Base-by-base conservation (phyloP, 2,888 invertebrate species). In the Hydriomena furcata region DNA sequence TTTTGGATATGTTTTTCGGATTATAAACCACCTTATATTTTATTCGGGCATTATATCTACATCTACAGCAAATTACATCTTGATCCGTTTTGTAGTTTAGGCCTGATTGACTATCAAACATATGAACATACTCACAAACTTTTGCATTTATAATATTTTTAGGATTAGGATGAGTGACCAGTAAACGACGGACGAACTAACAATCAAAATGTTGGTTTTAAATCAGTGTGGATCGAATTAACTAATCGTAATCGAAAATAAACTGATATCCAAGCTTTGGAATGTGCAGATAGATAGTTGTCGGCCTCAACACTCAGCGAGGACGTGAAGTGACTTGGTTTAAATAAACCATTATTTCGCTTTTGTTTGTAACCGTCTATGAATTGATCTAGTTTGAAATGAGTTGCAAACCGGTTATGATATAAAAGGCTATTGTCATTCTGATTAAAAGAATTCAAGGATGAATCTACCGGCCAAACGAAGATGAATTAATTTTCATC, bases 231-330 rank as follows among this genome's bases (percentile, higher is more conserved):
- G n/a, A 28, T 4, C 4, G 17, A 17, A 17, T 11, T 35, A 50
- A 48, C 43, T 37, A 40, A 45, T 51, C 21, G 28, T 32, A 40
- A 24, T 10, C 35, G 32, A 42, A 44, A 52, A 44, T 53, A 50
- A 56, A 49, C 41, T 57, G 52, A 53, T 53, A 58, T 52, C 47
- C 52, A 51, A 40, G 47, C 56, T 47, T 60, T 56, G 70, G 76
- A 71, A 76, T 77, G 68, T 60, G 34, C 52, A 31, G 58, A 66
- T 68, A 74, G 87, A 88, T 88, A 82, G 88, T 86, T 80, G 88
- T 83, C 65, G 82, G 74, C 88, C 88, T 88, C 76, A 82, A 68
- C 76, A 71, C 69, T 45, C 56, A 55, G 66, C 84, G 83, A 87
- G 87, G 87, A 73, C 85, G 75, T 61, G 68, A 61, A 70, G 67